phyloP scores from a whole-genome alignment of 2,888 invertebrate species.

The Megastigmus dorsalis region DNA sequence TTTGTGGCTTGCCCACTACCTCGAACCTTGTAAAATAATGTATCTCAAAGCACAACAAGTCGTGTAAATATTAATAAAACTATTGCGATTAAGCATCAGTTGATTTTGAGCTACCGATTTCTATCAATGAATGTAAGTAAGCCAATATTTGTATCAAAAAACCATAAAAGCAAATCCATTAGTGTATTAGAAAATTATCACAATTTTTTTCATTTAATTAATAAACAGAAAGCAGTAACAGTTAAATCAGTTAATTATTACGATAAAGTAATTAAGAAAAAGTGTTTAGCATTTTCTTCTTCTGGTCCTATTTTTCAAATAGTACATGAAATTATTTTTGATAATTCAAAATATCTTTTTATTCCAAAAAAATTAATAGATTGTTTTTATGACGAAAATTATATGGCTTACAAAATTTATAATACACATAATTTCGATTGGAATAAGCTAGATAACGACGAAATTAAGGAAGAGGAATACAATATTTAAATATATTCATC shows the following conservation, averaged over 20 bases:
- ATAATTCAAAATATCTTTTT: slow-evolving; percentile 4
- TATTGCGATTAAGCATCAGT: slow-evolving; percentile 55
- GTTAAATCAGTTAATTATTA: slow-evolving; percentile 20
- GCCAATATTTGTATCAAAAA: not conserved
- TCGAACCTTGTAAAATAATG: slow-evolving; percentile 44
- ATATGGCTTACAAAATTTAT: slow-evolving; percentile 3
- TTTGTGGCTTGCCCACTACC: not conserved
- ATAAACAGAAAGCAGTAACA: not conserved
- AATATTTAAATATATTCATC: too few relatives aligned
- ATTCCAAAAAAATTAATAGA: slow-evolving; percentile 10
- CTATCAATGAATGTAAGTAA: not conserved
- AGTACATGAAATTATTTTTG: slow-evolving; percentile 16
- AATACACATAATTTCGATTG: slow-evolving; percentile 8
- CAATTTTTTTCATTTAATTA: not conserved
- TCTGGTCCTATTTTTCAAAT: slow-evolving; percentile 5
- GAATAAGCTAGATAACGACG: not conserved
- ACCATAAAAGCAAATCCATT: not conserved
- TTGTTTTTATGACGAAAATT: slow-evolving; percentile 6
- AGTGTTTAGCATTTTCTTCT: not conserved
- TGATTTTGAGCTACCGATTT: slow-evolving; percentile 52
- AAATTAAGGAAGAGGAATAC: too few relatives aligned
- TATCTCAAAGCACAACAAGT: slow-evolving; percentile 46
- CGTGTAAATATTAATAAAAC: slow-evolving; percentile 55
- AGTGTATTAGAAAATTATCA: not conserved
- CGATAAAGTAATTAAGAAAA: slow-evolving; percentile 14